Percentiles rank a stretch among this genome's conserved stretches.
These are phyloP conservation scores for Pardosa pseudoannulata DNA, from an alignment of 2,888 invertebrate species.

Conservation along the genomic window DNA sequence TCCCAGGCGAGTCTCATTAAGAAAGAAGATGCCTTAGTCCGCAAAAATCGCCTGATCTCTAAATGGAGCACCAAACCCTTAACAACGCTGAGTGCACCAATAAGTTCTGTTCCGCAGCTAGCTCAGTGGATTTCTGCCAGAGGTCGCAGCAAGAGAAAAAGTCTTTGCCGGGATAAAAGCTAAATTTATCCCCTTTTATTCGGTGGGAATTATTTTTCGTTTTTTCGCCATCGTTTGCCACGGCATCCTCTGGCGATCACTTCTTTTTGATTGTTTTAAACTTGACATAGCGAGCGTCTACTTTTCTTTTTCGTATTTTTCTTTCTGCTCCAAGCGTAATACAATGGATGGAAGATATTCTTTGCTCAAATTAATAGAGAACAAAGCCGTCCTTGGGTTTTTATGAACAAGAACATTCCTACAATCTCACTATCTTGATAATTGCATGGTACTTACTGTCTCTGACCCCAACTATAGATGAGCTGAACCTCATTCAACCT, in stretches of 20 bases:
- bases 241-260: not conserved
- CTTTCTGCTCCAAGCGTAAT: not conserved
- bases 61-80: slow-evolving; percentile 19
- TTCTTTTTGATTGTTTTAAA: slow-evolving; percentile 12
- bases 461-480: too few species aligned
- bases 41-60: not conserved
- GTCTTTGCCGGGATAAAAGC: slow-evolving; percentile 1
- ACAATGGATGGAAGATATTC: not conserved
- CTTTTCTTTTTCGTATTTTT: not conserved
- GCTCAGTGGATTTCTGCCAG: slow-evolving; percentile 37
- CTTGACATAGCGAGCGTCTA: not conserved
- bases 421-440: too few species aligned
- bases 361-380: not conserved
- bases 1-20: not conserved
- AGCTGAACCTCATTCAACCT: too few species aligned
- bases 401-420: not conserved
- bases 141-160: slow-evolving; percentile 34
- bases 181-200: slow-evolving; percentile 63
- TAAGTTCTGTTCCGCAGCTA: slow-evolving; percentile 22
- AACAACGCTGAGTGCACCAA: slow-evolving; percentile 27
- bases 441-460: too few species aligned
- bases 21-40: not conserved
- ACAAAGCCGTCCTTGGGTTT: not conserved
- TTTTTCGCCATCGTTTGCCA: slow-evolving; percentile 7
- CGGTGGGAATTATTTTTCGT: slow-evolving; percentile 31